Evolutionary conservation across 1,140 invertebrate genomes (phyloP).

Genomic region (Adelges cooleyi): DNA sequence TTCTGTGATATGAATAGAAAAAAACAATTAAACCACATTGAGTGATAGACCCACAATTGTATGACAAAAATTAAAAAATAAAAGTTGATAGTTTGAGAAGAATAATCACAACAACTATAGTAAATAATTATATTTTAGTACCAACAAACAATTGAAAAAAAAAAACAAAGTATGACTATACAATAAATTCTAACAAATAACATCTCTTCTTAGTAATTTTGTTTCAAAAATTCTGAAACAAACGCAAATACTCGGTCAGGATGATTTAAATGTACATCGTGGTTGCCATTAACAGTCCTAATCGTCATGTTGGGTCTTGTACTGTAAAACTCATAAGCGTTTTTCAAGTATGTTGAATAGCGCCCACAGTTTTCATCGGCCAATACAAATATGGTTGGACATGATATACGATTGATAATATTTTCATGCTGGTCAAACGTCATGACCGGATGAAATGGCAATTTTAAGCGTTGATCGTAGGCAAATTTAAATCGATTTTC

Average conservation of each 20-base stretch:
- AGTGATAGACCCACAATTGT: too few species aligned
- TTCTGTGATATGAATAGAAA: too few species aligned
- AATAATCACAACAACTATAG: too few species aligned
- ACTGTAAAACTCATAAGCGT: constrained; percentile 31
- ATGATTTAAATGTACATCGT: constrained; percentile 51
- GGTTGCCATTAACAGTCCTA: constrained; percentile 44
- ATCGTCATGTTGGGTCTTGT: constrained; percentile 34
- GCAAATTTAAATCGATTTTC: constrained; percentile 34
- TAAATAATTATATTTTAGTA: too few species aligned
- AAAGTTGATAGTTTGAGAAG: too few species aligned
- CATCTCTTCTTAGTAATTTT: not conserved
- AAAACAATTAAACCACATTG: too few species aligned
- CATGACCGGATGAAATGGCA: constrained; percentile 29
- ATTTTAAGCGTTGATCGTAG: constrained; percentile 37
- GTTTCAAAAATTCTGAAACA: constrained; percentile 39
- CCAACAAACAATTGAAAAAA: too few species aligned
- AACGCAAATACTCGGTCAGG: constrained; percentile 42
- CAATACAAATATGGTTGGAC: constrained; percentile 37
- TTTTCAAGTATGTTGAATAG: constrained; percentile 31
- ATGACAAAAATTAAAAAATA: too few species aligned
- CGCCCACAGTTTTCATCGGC: constrained; percentile 29
- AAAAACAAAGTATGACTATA: too few species aligned
- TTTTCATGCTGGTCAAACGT: constrained; percentile 30
- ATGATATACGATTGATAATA: constrained; percentile 31
- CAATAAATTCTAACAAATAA: too few species aligned